These are phyloP conservation scores for Isotomurus palustris DNA, from an alignment of 2,888 invertebrate species.

Conservation along the genomic window DNA sequence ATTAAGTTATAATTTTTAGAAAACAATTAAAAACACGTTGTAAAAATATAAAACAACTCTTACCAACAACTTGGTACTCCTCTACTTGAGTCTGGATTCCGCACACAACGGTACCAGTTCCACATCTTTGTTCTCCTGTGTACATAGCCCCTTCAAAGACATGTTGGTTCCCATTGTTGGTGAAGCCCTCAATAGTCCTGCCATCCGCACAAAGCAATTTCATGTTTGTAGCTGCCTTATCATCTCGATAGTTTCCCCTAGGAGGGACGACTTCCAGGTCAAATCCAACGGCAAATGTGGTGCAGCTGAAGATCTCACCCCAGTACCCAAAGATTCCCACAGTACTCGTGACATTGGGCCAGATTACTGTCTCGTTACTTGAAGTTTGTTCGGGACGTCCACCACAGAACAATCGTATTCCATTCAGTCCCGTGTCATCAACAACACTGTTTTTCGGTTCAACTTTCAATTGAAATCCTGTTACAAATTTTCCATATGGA, in stretches of 20 bases:
- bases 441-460: slow-evolving; percentile 16
- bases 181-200: slow-evolving; percentile 22
- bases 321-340: slow-evolving; percentile 2
- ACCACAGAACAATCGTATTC: slow-evolving; percentile 31
- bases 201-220: slow-evolving; percentile 31
- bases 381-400: neutral
- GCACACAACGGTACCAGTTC: slow-evolving; percentile 26
- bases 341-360: slow-evolving; percentile 14
- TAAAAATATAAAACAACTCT: neutral
- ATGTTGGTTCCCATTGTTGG: slow-evolving; percentile 23
- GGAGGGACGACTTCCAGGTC: slow-evolving; percentile 31
- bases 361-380: neutral
- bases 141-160: slow-evolving; percentile 19
- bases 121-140: slow-evolving; percentile 26
- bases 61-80: slow-evolving; percentile 33
- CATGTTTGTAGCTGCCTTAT: slow-evolving; percentile 27
- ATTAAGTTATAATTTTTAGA: neutral
- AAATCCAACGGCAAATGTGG: slow-evolving; percentile 32
- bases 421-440: slow-evolving; percentile 23
- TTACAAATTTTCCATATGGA: slow-evolving; percentile 11
- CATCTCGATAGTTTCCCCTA: slow-evolving; percentile 21
- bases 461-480: slow-evolving; percentile 19
- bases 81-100: slow-evolving; percentile 42
- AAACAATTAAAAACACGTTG: neutral
- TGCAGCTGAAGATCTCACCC: slow-evolving; percentile 13